Evolutionary conservation across 1,140 invertebrate genomes (phyloP).

Genomic region (Brachionus angularis): DNA sequence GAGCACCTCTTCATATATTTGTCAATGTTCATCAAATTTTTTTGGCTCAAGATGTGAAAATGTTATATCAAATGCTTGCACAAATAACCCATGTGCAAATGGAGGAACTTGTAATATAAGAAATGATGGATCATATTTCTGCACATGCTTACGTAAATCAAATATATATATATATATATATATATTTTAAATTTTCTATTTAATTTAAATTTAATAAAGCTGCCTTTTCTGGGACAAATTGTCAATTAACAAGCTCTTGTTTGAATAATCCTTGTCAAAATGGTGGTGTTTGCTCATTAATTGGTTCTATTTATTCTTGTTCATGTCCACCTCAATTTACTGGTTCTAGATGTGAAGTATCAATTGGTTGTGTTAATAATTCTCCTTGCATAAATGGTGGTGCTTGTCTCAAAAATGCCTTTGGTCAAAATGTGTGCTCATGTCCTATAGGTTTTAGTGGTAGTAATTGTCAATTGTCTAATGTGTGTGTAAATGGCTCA

Average conservation of each 20-base stretch:
- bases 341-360: slow-evolving; percentile 12
- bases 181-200: not conserved
- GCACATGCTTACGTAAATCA: slow-evolving; percentile 33
- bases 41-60: slow-evolving; percentile 13
- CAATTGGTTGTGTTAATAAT: not conserved
- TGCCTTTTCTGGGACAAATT: slow-evolving; percentile 1
- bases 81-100: slow-evolving; percentile 30
- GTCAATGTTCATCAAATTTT: not conserved
- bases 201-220: no score
- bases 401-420: not conserved
- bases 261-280: slow-evolving; percentile 23
- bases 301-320: not conserved
- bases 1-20: not conserved
- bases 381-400: slow-evolving; percentile 62
- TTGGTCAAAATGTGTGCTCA: slow-evolving; percentile 28
- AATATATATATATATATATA: not conserved
- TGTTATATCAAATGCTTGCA: not conserved
- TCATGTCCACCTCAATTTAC: not conserved
- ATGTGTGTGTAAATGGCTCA: not conserved
- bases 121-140: not conserved
- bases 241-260: slow-evolving; percentile 12
- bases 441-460: not conserved
- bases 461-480: not conserved
- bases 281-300: slow-evolving; percentile 7
- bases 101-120: slow-evolving; percentile 10